Percentiles rank a stretch among this genome's conserved stretches.
Evolutionary conservation across 2,113 vertebrate genomes (phyloP).

Genomic region (Thinocorus orbignyianus): DNA sequence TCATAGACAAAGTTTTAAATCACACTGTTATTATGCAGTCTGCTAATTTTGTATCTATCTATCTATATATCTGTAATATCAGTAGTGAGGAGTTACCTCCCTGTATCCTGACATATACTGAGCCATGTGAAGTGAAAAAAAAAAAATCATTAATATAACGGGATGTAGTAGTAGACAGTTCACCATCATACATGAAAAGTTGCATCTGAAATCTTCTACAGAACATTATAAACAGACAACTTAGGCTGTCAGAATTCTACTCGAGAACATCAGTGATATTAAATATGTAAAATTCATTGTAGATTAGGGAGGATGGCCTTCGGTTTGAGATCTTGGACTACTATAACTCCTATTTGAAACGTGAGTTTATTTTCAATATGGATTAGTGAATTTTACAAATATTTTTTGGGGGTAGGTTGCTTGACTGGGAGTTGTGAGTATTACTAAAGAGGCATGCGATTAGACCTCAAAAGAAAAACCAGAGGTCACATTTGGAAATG

Average conservation of each 20-base stretch:
- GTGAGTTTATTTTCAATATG: not conserved
- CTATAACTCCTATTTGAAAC: not conserved
- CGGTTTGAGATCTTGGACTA: not conserved
- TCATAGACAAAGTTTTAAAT: not conserved
- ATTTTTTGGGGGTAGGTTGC: not conserved
- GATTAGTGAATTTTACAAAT: not conserved
- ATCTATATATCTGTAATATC: not conserved
- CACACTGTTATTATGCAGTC: not conserved
- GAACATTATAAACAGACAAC: not conserved
- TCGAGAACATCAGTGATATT: not conserved
- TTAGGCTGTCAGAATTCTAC: not conserved
- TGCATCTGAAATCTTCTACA: not conserved
- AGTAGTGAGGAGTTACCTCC: not conserved
- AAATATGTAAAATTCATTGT: not conserved
- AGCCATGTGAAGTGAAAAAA: not conserved
- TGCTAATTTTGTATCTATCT: not conserved
- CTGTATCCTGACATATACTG: not conserved
- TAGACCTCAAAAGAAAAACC: not conserved
- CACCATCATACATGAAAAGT: not conserved
- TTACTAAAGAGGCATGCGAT: not conserved
- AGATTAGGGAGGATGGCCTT: not conserved
- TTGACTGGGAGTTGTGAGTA: not conserved
- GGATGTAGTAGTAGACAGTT: not conserved
- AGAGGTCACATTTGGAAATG: not conserved
- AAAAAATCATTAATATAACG: not conserved